A percentile compares a stretch with the other conserved stretches of the same genome.
Evolutionary conservation across 2,888 invertebrate genomes (phyloP).

Genomic region (Hydriomena furcata): DNA sequence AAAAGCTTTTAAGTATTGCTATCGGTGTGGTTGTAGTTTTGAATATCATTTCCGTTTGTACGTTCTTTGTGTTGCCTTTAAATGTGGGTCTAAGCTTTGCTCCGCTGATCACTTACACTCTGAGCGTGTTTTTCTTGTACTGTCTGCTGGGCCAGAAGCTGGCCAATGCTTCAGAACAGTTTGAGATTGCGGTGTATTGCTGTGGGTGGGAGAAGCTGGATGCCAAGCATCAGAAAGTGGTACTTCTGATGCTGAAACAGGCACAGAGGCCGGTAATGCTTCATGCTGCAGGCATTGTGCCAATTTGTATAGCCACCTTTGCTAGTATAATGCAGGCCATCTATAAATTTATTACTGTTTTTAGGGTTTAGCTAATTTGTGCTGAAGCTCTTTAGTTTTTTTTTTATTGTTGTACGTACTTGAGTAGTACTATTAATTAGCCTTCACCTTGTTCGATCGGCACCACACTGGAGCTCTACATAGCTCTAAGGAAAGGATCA

Average conservation of each 20-base stretch:
- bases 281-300: conserved; percentile 44
- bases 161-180: conserved; percentile 47
- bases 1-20: conserved; percentile 39
- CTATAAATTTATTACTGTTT: conserved; percentile 50
- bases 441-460: no score
- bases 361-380: conserved; percentile 44
- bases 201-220: conserved; percentile 52
- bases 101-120: conserved; percentile 40
- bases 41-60: conserved; percentile 42
- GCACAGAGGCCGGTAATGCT: conserved; percentile 49
- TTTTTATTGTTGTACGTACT: no score
- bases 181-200: conserved; percentile 47
- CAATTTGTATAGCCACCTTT: conserved; percentile 48
- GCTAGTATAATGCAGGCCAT: conserved; percentile 46
- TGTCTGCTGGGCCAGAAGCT: conserved; percentile 51
- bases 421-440: no score
- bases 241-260: conserved; percentile 46
- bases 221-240: conserved; percentile 37
- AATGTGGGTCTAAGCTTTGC: conserved; percentile 42
- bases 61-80: conserved; percentile 47
- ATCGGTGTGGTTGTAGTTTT: conserved; percentile 44
- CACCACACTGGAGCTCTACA: no score
- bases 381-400: no score
- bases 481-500: no score
- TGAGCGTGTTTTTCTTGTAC: conserved; percentile 49